Percentiles rank a stretch among this genome's conserved stretches.
Evolutionary conservation across 2,888 invertebrate species (phyloP).

Genomic region (Megastigmus dorsalis): DNA sequence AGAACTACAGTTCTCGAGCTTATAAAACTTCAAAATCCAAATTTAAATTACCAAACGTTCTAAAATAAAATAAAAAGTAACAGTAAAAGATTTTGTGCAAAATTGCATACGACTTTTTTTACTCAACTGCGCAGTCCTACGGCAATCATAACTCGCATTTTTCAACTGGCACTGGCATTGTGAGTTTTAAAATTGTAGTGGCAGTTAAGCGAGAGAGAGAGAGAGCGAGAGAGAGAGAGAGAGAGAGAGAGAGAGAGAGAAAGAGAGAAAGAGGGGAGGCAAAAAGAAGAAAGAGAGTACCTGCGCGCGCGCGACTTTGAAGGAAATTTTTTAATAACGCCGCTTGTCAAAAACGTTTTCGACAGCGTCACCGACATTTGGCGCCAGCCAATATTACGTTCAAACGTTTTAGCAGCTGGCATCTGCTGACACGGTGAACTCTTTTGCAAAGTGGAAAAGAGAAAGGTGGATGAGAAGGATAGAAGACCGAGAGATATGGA

Average conservation of each 20-base stretch:
- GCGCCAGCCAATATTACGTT: constrained; percentile 71
- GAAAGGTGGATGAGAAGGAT: neutral
- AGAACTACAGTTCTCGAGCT: no score
- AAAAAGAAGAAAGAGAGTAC: constrained; percentile 10
- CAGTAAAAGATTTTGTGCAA: no score
- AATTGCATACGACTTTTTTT: no score
- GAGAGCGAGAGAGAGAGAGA: neutral
- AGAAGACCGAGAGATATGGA: neutral
- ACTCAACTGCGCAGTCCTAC: neutral
- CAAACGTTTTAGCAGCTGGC: constrained; percentile 69
- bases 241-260: constrained; percentile 15
- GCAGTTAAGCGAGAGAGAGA: neutral
- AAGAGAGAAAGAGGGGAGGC: neutral
- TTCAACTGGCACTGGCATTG: neutral
- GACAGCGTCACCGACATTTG: constrained; percentile 72
- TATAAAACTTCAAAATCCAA: neutral
- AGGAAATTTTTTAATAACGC: constrained; percentile 68
- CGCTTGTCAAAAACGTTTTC: constrained; percentile 69
- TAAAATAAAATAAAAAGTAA: no score
- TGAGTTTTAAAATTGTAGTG: constrained; percentile 31
- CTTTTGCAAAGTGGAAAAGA: constrained; percentile 57
- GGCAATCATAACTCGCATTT: constrained; percentile 6
- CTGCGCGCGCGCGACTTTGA: neutral
- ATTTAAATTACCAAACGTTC: neutral
- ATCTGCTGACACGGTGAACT: constrained; percentile 71